Conservation (phyloP, 2,797 vertebrate genomes). For the Poecile montanus region DNA sequence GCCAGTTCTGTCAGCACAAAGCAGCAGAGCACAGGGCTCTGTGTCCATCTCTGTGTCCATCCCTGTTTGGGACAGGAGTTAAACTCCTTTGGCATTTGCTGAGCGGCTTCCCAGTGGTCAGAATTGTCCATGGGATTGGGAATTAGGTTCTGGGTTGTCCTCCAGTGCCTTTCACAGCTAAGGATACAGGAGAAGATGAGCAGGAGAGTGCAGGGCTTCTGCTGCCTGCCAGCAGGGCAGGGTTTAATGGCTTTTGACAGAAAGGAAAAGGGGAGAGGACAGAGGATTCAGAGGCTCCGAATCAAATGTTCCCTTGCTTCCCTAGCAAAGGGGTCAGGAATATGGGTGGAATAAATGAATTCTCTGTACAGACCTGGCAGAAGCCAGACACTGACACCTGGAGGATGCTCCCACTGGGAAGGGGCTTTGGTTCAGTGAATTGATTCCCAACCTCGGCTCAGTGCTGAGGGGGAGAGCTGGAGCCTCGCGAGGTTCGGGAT, state of each 20-base stretch:
- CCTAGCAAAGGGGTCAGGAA: background rate
- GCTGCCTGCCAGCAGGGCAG: background rate
- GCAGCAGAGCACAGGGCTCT: background rate
- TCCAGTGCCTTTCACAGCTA: background rate
- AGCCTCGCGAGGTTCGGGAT: fast-evolving
- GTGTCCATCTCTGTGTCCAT: background rate
- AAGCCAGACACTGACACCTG: background rate
- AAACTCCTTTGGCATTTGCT: background rate
- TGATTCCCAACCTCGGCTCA: background rate
- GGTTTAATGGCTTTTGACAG: background rate
- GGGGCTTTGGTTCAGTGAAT: background rate
- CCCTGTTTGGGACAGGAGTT: background rate
- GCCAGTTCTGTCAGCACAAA: background rate
- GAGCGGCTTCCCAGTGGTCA: background rate
- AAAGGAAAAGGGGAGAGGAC: background rate
- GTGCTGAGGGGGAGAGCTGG: background rate
- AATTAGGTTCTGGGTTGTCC: background rate
- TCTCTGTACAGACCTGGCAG: background rate
- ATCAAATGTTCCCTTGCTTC: background rate
- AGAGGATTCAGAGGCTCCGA: background rate
- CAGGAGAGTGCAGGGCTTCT: background rate
- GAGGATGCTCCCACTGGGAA: background rate
- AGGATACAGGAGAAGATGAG: background rate
- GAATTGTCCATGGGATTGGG: background rate
- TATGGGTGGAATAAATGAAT: background rate